phyloP scores from a whole-genome alignment of 2,888 invertebrate genomes.

The Neuroscelio doddi region DNA sequence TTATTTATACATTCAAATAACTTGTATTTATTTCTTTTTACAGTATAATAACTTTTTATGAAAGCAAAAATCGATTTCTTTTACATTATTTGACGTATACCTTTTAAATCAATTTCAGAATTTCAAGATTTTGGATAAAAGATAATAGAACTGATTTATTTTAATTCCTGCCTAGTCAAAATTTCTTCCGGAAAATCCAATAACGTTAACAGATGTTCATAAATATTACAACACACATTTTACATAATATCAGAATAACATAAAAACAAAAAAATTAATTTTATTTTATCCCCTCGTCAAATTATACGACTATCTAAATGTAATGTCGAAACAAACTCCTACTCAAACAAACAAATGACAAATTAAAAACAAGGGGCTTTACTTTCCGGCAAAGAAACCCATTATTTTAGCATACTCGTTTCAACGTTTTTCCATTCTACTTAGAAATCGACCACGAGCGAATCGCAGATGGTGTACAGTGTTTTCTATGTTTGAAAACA shows the following conservation, averaged over 20 bases:
- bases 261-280: conserved; percentile 7
- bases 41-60: too few relatives aligned
- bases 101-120: too few relatives aligned
- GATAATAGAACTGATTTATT: too few relatives aligned
- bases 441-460: conserved; percentile 29
- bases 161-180: too few relatives aligned
- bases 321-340: not conserved
- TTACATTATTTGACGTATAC: too few relatives aligned
- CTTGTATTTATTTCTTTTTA: too few relatives aligned
- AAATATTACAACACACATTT: too few relatives aligned
- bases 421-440: conserved; percentile 43
- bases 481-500: conserved; percentile 53
- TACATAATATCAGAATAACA: conserved; percentile 4
- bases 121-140: too few relatives aligned
- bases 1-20: too few relatives aligned
- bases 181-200: too few relatives aligned
- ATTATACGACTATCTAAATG: conserved; percentile 2
- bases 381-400: not conserved
- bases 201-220: too few relatives aligned
- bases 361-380: not conserved
- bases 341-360: not conserved
- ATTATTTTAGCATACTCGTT: conserved; percentile 48
- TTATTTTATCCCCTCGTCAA: conserved; percentile 5
- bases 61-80: too few relatives aligned
- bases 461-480: conserved; percentile 44